Evolutionary conservation across 2,113 vertebrate species (phyloP), one percentile per base, ranked within the genome.

Genomic region (Notothenia coriiceps): DNA sequence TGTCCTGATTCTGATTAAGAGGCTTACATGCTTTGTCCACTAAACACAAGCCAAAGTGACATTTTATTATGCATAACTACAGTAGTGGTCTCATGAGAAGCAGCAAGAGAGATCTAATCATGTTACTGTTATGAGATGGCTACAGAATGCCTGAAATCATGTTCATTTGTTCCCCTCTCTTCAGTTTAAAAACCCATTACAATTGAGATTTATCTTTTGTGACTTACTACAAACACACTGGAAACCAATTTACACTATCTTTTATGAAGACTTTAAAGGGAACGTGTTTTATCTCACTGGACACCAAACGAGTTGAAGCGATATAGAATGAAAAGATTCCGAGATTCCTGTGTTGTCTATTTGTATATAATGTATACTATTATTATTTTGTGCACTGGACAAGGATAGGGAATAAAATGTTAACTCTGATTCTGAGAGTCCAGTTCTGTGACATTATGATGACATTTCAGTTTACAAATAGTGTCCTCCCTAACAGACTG

Each of bases 381-480:
- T 29, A 29, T 29, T 29, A 29, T 4, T 29, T 29, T 29, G 15
- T 61, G 47, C 33, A 11, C 40, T 1, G 2, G 25, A 67, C 74
- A 70, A 47, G 52, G 77, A 47, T 57, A 52, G 9, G 52, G 84
- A 77, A 80, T 80, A 52, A 69, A 79, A 86, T 68, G 29, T 9
- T 2, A 59, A 71, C 20, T 51, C 29, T 71, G 51, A 79, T 70
- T 44, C 62, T n/a, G 65, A 43, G 29, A 33, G 54, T 91, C 70
- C 73, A 68, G 50, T 46, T 79, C 67, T 46, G 61, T 80, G 81
- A 73, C 51, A 76, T 68, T 77, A 71, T 44, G 61, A 69, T 78
- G 66, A 50, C 71, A 82, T 87, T 82, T 87, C 59, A 68, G 44
- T 69, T 82, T 33, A 54, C 61, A 83, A 51, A 79, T 62, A 55